phyloP scores from a whole-genome alignment of 2,888 invertebrate genomes.

The Scaptomyza polygonia region DNA sequence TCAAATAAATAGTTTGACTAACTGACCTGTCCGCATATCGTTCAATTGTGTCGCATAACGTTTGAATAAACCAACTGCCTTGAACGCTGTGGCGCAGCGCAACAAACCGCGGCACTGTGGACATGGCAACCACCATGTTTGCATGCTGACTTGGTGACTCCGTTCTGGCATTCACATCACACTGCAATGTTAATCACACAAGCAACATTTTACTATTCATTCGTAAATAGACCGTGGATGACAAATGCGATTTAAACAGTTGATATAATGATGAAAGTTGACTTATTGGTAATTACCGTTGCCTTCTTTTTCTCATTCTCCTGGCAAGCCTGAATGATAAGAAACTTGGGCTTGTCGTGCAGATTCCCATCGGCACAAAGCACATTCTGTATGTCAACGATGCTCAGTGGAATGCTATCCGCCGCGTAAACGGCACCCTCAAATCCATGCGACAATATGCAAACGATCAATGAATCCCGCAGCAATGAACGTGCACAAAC shows the following conservation, averaged over 20 bases:
- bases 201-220: too few species aligned
- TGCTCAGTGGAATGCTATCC: slow-evolving; percentile 85
- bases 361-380: slow-evolving; percentile 83
- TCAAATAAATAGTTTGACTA: background rate
- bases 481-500: slow-evolving; percentile 68
- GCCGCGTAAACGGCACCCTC: slow-evolving; percentile 85
- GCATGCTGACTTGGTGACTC: slow-evolving; percentile 46
- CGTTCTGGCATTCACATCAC: slow-evolving; percentile 36
- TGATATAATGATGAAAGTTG: too few species aligned
- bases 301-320: slow-evolving; percentile 72
- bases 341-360: slow-evolving; percentile 85
- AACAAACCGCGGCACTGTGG: slow-evolving; percentile 81
- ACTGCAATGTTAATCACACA: slow-evolving; percentile 21
- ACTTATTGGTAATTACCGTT: slow-evolving; percentile 26
- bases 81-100: slow-evolving; percentile 77
- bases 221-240: too few species aligned
- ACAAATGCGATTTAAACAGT: too few species aligned
- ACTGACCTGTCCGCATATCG: slow-evolving; percentile 67
- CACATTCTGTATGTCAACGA: slow-evolving; percentile 84
- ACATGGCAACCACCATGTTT: slow-evolving; percentile 81
- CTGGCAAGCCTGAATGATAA: slow-evolving; percentile 87
- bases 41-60: slow-evolving; percentile 75
- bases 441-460: slow-evolving; percentile 82
- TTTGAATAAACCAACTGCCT: slow-evolving; percentile 84
- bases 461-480: slow-evolving; percentile 82